Percentiles rank a stretch among this genome's conserved stretches.
These are phyloP conservation scores for Cliona cf. orientalis DNA, from an alignment of 37 sponge, comb jelly and placozoan genomes.

Conservation along the genomic window DNA sequence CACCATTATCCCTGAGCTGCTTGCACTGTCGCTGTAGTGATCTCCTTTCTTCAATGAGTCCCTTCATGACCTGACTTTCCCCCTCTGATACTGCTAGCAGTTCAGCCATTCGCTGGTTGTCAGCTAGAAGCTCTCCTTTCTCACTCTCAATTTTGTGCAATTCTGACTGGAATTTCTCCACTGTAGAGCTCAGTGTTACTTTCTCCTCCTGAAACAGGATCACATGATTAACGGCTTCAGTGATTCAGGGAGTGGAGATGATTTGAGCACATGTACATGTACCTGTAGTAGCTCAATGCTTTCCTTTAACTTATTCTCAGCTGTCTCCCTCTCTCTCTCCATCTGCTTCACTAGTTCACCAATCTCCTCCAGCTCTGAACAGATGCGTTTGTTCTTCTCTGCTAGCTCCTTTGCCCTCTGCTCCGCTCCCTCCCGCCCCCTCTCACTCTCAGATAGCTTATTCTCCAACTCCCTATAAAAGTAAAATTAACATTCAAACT, in stretches of 20 bases:
- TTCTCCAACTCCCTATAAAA: conserved; percentile 86
- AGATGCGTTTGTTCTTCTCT: conserved; percentile 79
- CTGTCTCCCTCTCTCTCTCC: conserved; percentile 74
- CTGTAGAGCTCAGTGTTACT: not conserved
- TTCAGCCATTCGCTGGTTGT: conserved; percentile 69
- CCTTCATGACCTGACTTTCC: conserved; percentile 60
- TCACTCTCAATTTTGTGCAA: conserved; percentile 20
- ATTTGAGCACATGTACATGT: not conserved
- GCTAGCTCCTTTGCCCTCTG: conserved; percentile 55
- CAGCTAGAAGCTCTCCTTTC: conserved; percentile 29
- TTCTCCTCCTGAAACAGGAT: conserved; percentile 24
- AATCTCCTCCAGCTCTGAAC: conserved; percentile 66
- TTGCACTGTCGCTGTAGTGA: conserved; percentile 50
- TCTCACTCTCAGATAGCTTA: conserved; percentile 53
- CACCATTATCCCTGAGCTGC: conserved; percentile 52
- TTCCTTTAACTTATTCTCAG: conserved; percentile 49
- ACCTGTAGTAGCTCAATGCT: conserved; percentile 40
- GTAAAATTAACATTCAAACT: too few species aligned
- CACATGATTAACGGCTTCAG: not conserved
- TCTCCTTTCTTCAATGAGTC: conserved; percentile 59
- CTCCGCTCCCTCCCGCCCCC: conserved; percentile 39
- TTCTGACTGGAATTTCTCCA: conserved; percentile 5
- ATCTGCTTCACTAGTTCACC: conserved; percentile 82
- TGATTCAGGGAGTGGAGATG: not conserved
- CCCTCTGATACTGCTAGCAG: conserved; percentile 63